Evolutionary conservation across 2,797 vertebrate species (phyloP).

Genomic region (Muscicapa comitata): DNA sequence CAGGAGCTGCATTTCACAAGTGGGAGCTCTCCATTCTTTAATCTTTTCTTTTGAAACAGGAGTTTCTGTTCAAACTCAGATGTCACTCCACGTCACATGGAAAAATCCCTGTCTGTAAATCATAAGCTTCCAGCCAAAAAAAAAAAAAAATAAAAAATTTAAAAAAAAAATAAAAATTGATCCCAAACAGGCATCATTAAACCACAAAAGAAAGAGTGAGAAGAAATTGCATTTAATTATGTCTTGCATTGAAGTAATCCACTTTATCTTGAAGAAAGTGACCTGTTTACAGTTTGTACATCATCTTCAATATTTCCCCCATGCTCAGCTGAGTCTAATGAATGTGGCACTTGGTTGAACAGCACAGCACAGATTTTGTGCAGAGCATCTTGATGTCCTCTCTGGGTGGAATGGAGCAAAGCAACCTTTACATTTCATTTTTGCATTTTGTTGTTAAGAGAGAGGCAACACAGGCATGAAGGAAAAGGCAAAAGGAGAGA

Average conservation of each 20-base stretch:
- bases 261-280: not conserved
- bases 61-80: not conserved
- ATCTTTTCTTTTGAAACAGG: not conserved
- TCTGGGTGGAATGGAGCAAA: not conserved
- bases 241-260: not conserved
- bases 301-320: not conserved
- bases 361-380: not conserved
- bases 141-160: not conserved
- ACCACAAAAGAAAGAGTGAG: not conserved
- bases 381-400: not conserved
- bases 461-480: not conserved
- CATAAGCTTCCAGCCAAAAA: not conserved
- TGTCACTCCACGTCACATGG: not conserved
- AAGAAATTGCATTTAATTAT: not conserved
- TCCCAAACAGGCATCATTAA: not conserved
- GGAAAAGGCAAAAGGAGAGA: not conserved
- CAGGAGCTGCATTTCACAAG: not conserved
- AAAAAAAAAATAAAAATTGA: not conserved
- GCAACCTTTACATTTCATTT: not conserved
- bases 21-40: not conserved
- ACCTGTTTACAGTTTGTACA: not conserved
- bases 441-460: not conserved
- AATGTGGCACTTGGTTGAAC: not conserved
- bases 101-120: not conserved
- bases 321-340: not conserved